Percentiles rank a stretch among this genome's conserved stretches.
Conservation (phyloP, 2,797 vertebrate genomes). For the Denticeps clupeoides region DNA sequence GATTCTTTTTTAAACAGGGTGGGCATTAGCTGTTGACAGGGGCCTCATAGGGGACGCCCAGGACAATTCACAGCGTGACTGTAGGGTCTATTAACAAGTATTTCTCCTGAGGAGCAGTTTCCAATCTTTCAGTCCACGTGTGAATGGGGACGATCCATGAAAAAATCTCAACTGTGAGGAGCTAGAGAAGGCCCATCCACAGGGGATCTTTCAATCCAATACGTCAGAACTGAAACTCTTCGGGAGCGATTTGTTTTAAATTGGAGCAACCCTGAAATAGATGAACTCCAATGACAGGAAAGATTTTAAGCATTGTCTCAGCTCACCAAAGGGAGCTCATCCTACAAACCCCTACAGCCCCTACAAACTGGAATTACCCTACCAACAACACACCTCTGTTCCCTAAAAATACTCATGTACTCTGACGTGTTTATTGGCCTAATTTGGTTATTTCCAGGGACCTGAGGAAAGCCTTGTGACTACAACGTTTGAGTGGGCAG, state of each 20-base stretch:
- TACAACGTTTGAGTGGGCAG: too few species aligned
- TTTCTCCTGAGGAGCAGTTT: slow-evolving; percentile 19
- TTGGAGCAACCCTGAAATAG: slow-evolving; percentile 5
- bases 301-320: neutral
- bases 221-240: slow-evolving; percentile 8
- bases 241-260: slow-evolving; percentile 19
- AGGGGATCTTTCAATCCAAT: slow-evolving; percentile 9
- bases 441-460: too few species aligned
- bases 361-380: too few species aligned
- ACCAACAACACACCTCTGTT: too few species aligned
- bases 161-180: slow-evolving; percentile 9
- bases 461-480: too few species aligned
- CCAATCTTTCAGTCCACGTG: slow-evolving; percentile 14
- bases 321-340: neutral
- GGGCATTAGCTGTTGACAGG: slow-evolving; percentile 29
- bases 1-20: too few species aligned
- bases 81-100: slow-evolving; percentile 28
- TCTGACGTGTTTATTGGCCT: too few species aligned
- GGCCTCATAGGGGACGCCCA: slow-evolving; percentile 25
- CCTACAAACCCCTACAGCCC: neutral
- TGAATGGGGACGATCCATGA: slow-evolving; percentile 25
- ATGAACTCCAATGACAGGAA: slow-evolving; percentile 1
- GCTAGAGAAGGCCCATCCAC: neutral
- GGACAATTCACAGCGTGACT: slow-evolving; percentile 8
- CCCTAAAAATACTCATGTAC: too few species aligned